A percentile compares a stretch with the other conserved stretches of the same genome.
Evolutionary conservation across 2,797 vertebrate species (phyloP).

Genomic region (Echiichthys vipera): DNA sequence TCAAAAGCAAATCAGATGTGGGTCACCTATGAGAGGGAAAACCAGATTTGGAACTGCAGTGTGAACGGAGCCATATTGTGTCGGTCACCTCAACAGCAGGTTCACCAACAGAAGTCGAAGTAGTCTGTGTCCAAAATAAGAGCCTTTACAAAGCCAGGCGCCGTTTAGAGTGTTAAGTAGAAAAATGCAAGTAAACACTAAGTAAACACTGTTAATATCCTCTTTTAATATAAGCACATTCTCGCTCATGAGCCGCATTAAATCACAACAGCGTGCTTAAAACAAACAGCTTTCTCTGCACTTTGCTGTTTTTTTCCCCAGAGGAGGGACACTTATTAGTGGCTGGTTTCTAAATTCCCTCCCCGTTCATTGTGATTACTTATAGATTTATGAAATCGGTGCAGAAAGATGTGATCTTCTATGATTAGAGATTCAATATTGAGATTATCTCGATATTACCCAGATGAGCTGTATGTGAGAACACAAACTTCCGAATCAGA

Average conservation of each 20-base stretch:
- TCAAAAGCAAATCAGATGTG: too few species aligned
- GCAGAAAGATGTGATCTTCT: not conserved
- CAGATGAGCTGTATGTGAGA: too few species aligned
- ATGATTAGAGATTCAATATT: not conserved
- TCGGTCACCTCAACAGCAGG: not conserved
- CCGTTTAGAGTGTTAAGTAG: not conserved
- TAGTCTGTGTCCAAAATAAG: not conserved
- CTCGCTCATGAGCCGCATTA: not conserved
- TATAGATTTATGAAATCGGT: constrained; percentile 5
- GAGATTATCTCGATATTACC: too few species aligned
- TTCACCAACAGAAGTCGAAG: not conserved
- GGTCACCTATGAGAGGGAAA: too few species aligned
- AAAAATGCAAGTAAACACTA: not conserved
- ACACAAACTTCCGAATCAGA: too few species aligned
- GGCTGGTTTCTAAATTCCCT: not conserved
- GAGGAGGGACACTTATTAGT: not conserved
- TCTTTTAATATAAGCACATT: not conserved
- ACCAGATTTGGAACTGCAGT: too few species aligned
- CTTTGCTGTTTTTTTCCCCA: not conserved
- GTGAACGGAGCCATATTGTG: too few species aligned
- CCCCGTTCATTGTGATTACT: constrained; percentile 11
- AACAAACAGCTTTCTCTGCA: constrained; percentile 5
- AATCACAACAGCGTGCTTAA: not conserved
- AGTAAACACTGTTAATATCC: not conserved
- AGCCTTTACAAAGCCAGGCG: not conserved